Evolutionary conservation across 2,888 invertebrate genomes (phyloP), one percentile per base, ranked within the genome.

Genomic region (Mimas tiliae): DNA sequence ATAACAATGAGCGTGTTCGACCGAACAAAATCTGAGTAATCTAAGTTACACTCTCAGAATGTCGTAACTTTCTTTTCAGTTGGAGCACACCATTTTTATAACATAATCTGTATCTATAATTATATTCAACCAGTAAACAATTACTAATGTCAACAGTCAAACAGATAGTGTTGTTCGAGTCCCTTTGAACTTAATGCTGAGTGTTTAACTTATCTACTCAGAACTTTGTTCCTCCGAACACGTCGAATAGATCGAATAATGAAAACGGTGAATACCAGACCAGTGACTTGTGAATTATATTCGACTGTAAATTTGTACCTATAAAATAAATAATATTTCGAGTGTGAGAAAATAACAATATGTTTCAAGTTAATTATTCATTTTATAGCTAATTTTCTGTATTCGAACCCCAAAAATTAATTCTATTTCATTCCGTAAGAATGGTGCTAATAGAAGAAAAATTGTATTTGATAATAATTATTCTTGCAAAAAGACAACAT

Each of bases 201-300:
- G 27, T 27, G 27, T 27, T 4, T 27, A 27, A 27, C 27, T 27
- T n/a, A n/a, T n/a, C 27, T 27, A 27, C 27, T 27, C 27, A 27
- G 27, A 27, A 27, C 27, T 27, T 27, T 27, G 27, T 27, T 27
- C 27, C 2, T 4, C 1, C 27, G 27, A 27, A 27, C 27, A 27
- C 27, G 4, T 4, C 27, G 1, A 27, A 27, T 27, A 27, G 0
- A 38, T 38, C 38, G 9, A n/a, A 9, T 9, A 19, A 42, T 58
- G 38, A 42, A 42, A 58, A 58, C 14, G 58, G 19, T 58, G 19
- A 58, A 58, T 42, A 19, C 34, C 38, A 16, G 78, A 79, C 79
- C 79, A 78, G 82, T 81, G 81, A 81, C 78, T 65, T 69, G 70
- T 64, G 65, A 68, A 66, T 72, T 65, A 72, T 71, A 67, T 64